Base-by-base conservation (phyloP, 2,113 vertebrate genomes). In the Melanerpes aurifrons region DNA sequence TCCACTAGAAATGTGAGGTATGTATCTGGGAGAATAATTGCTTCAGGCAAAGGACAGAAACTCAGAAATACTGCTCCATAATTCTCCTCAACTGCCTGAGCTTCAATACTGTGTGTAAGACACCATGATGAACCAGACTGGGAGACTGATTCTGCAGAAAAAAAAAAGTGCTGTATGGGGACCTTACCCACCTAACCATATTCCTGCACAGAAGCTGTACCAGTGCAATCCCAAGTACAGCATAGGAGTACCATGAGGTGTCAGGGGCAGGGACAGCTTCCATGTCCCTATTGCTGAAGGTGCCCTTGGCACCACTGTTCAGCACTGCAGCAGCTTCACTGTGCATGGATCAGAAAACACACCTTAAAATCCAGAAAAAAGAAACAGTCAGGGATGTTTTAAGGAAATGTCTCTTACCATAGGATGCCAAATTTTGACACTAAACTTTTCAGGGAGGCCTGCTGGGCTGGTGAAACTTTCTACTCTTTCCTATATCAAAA, bases 321-420 rank as follows among this genome's bases (percentile, higher is more conserved):
- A 40, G 35, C 61, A 28, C 26, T 40, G 43, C 26, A 59, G 16
- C 19, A 57, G 31, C 40, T 40, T 40, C 40, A 40, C 40, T 15
- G 19, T 16, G 87, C 75, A 79, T 3, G 7, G 15, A 67, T 57
- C 40, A 76, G 56, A 82, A 88, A 90, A 72, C 8, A 25, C 8
- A 67, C 57, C 71, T 61, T 48, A 26, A 82, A 77, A 74, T 57
- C 3, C 35, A 82, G 22, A 32, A 82, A 70, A 58, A n/a, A 84
- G 5, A 83, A 18, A 2, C 1, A 2, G 43, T 14, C 6, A 29
- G 28, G 29, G 76, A 1, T 10, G 24, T 17, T 22, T 47, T 6
- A 12, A 35, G 12, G 61, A 76, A 82, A 70, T 26, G 12, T 4
- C 5, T 87, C 12, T 64, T 72, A 19, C 21, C 10, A 17, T 14